phyloP scores from a whole-genome alignment of 2,888 invertebrate genomes.

The Heteromyza rotundicornis region DNA sequence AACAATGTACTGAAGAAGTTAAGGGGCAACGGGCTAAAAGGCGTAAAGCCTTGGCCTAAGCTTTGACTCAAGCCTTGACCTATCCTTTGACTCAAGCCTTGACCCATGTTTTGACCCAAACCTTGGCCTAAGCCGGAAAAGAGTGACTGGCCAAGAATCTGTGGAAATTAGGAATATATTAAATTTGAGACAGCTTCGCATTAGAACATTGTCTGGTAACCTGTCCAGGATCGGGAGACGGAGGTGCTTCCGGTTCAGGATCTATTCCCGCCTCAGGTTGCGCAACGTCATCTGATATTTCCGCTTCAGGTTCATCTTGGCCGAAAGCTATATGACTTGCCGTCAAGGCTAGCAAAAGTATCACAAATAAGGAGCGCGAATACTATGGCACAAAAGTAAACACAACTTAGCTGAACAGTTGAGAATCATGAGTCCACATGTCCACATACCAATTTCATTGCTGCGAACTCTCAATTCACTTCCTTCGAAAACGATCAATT shows the following conservation, averaged over 20 bases:
- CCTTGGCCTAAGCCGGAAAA: conserved; percentile 25
- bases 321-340: conserved; percentile 6
- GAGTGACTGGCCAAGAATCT: conserved; percentile 41
- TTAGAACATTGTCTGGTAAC: neutral
- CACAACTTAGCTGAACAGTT: neutral
- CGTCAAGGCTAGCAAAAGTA: conserved; percentile 15
- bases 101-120: neutral
- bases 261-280: no score
- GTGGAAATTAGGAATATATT: neutral
- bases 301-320: conserved; percentile 9
- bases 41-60: neutral
- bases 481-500: conserved; percentile 6
- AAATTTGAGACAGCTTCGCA: neutral
- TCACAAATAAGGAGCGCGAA: neutral
- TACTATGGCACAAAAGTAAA: conserved; percentile 5
- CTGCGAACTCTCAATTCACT: neutral
- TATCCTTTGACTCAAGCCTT: neutral
- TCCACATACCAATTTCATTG: conserved; percentile 16
- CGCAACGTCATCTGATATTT: neutral
- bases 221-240: no score
- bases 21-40: conserved; percentile 19
- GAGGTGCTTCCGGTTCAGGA: no score
- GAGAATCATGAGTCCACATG: neutral
- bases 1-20: conserved; percentile 38
- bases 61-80: conserved; percentile 11